Base-by-base conservation (phyloP, 2,888 invertebrate genomes). In the Caenorhabditis parvicauda region DNA sequence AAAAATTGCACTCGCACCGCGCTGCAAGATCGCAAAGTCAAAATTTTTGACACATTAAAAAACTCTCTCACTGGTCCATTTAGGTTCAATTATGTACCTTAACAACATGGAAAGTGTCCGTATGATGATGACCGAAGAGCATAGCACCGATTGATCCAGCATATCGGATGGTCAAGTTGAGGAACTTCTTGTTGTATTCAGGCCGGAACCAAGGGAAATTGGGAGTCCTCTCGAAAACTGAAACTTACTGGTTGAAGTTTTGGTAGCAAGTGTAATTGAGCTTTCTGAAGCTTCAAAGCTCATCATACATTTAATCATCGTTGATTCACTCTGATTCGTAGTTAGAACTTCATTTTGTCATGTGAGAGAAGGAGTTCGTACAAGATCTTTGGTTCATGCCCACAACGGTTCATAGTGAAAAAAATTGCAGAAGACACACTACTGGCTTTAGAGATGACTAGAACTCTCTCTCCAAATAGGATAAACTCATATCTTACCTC, bases 51-150 rank as follows among this genome's bases (percentile, higher is more conserved):
- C n/a, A n/a, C n/a, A n/a, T n/a, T n/a, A n/a, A n/a, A n/a, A n/a
- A n/a, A n/a, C n/a, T n/a, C n/a, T n/a, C n/a, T n/a, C n/a, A n/a
- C n/a, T n/a, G n/a, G n/a, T n/a, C n/a, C n/a, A n/a, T n/a, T n/a
- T n/a, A n/a, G 14, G 35, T 9, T 14, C 21, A 22, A 32, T 21
- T 3, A 44, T 48, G 25, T 17, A 75, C 75, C 58, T 70, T 71
- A 19, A 78, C 61, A 14, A 82, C 43, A 54, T 80, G 78, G 63
- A 82, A 82, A 19, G 81, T 79, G 54, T 82, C 82, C 0, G 81
- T 81, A 59, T 82, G 82, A 59, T 81, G 80, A 61, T 82, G 82
- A 14, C 80, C 82, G 56, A 80, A 82, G 24, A 82, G 67, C 74
- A 81, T 79, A 58, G 78, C 79, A 17, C 80, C 79, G 35, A 84